Base-by-base conservation (phyloP, 1,140 invertebrate genomes). In the Drosophila lowei region DNA sequence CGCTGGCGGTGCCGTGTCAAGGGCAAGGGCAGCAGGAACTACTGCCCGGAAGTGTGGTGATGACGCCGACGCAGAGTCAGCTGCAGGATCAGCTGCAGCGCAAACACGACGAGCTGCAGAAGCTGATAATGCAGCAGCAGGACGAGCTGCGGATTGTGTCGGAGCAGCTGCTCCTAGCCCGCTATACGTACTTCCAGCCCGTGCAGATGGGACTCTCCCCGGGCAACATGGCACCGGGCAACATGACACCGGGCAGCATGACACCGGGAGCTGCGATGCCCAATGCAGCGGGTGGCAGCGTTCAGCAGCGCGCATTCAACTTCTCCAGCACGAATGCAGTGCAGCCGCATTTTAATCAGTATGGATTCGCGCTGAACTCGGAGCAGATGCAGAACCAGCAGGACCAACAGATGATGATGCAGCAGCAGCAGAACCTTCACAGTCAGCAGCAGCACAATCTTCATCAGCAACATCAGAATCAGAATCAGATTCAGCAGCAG, bases 51-150 rank as follows among this genome's bases (percentile, higher is more conserved):
- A 72, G 76, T 2, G 74, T 90, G 9, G 84, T 91, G 2, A 93
- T 96, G 77, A 93, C 93, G 16, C 92, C 94, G 0, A 93, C 93
- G 7, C 95, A 95, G 78, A 93, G 93, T 34, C 94, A 95, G 76
- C 92, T 95, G 44, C 94, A 95, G 91, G 95, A 95, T 79, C 95
- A 96, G 90, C 90, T 97, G 77, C 95, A 97, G 88, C 93, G 94
- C 2, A 97, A 97, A 75, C 96, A 97, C 74, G 96, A 96, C 72
- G 95, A 97, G 89, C 92, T 97, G 30, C 96, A 97, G 75, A 95
- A 96, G 78, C 93, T 96, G 71, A 97, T 97, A 60, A 94, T 96
- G 25, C 94, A 96, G 77, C 96, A 97, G 79, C 96, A 97, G 83
- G 96, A 97, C 85, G 96, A 97, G 90, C 89, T 98, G 65, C 92